Percentiles rank a stretch among this genome's conserved stretches.
Evolutionary conservation across 2,888 invertebrate genomes (phyloP).

Genomic region (Pycnomerus fuliginosus): DNA sequence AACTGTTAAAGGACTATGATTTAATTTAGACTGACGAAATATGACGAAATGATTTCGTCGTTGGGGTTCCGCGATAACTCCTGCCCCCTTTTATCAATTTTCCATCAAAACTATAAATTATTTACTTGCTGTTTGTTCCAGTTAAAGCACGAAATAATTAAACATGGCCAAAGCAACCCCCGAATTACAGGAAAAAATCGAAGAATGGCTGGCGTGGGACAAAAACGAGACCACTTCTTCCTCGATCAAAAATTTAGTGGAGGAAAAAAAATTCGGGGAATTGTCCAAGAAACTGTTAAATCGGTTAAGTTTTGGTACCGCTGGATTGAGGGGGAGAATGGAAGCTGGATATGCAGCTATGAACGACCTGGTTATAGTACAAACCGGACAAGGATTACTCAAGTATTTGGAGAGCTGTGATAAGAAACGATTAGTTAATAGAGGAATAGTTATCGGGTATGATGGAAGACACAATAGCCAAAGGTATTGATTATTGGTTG

Average conservation of each 20-base stretch:
- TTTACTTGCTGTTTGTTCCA: too few relatives aligned
- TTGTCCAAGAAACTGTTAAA: conserved; percentile 65
- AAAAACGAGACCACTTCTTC: conserved; percentile 66
- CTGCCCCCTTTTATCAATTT: too few relatives aligned
- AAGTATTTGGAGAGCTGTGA: conserved; percentile 68
- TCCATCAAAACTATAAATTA: too few relatives aligned
- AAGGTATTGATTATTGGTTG: conserved; percentile 57
- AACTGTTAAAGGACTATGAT: too few relatives aligned
- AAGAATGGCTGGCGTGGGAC: conserved; percentile 75
- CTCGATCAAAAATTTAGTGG: conserved; percentile 64
- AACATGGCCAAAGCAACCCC: conserved; percentile 51
- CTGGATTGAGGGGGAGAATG: conserved; percentile 91
- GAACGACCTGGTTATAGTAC: conserved; percentile 95
- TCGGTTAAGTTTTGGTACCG: conserved; percentile 87
- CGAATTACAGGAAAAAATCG: conserved; percentile 65
- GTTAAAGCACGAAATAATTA: too few relatives aligned
- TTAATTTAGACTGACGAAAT: too few relatives aligned
- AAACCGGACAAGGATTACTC: conserved; percentile 88
- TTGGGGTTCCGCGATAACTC: too few relatives aligned
- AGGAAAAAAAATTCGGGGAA: conserved; percentile 58
- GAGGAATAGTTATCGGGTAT: conserved; percentile 85
- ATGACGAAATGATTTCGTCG: too few relatives aligned
- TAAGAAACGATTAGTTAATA: conserved; percentile 58
- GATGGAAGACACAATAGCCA: conserved; percentile 92
- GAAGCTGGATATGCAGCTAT: conserved; percentile 88